These are phyloP conservation scores for Perca schrenkii DNA, from an alignment of 2,113 vertebrate genomes.

Conservation along the genomic window DNA sequence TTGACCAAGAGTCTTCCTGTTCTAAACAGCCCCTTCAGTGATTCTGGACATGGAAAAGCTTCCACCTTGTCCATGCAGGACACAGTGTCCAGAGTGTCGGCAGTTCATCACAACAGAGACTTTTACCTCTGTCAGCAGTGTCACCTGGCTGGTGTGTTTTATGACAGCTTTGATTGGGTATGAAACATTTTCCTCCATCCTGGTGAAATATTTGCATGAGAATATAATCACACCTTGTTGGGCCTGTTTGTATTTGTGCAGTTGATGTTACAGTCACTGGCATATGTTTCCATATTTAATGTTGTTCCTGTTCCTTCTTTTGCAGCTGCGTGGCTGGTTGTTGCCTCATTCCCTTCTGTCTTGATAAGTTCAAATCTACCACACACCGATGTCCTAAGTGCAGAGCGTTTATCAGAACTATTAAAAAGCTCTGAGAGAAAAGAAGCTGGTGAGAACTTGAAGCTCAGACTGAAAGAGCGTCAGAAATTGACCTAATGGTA, in stretches of 20 bases:
- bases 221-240: background rate
- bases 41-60: slow-evolving; percentile 68
- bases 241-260: slow-evolving; percentile 12
- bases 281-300: background rate
- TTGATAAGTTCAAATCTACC: slow-evolving; percentile 62
- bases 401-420: slow-evolving; percentile 54
- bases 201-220: slow-evolving; percentile 39
- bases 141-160: slow-evolving; percentile 74
- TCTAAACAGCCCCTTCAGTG: slow-evolving; percentile 75
- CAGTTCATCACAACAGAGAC: slow-evolving; percentile 77
- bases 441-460: background rate
- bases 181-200: background rate
- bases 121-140: slow-evolving; percentile 36
- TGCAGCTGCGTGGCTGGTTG: slow-evolving; percentile 80
- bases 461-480: background rate
- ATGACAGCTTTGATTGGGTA: slow-evolving; percentile 69
- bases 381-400: slow-evolving; percentile 81
- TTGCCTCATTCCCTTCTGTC: slow-evolving; percentile 82
- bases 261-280: background rate
- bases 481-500: background rate
- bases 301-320: slow-evolving; percentile 12
- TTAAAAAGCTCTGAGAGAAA: slow-evolving; percentile 71
- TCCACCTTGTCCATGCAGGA: slow-evolving; percentile 56
- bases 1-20: background rate
- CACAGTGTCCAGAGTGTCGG: slow-evolving; percentile 78